Evolutionary conservation across 2,113 vertebrate species (phyloP), one percentile per base, ranked within the genome.

Genomic region (Myocastor coypus): DNA sequence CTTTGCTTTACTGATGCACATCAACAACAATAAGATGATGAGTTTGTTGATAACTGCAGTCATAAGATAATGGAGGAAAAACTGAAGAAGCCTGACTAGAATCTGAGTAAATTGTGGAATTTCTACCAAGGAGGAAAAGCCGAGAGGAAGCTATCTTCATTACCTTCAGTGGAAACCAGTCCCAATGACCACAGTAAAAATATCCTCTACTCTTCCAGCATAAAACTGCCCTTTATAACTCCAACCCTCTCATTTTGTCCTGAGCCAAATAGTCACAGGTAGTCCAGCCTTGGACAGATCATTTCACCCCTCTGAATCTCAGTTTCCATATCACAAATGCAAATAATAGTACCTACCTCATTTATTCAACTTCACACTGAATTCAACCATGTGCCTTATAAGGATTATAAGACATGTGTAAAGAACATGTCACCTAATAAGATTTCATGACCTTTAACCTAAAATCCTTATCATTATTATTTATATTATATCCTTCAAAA

Each of bases 41-140:
- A 89, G 92, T 87, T 91, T 97, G 82, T 93, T 91, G 88, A 96
- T 85, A 95, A 83, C 71, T 14, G 50, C 26, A 77, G 80, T 55
- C 66, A 24, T 81, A 80, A 92, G 89, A 71, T 34, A 77, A 95
- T 5, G 17, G 30, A 17, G 20, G 13, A 40, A 28, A 46, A 61
- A 50, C 28, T 84, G 69, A 77, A 84, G 55, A 40, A 28, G 40
- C 68, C 24, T 82, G 85, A 92, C 63, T 1, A 55, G 89, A 63
- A 89, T 83, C 92, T 80, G 83, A 96, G n/a, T 81, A 71, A 75
- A 69, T 26, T 28, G 40, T 83, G 42, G 83, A n/a, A 83, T 94
- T 89, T 94, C 83, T 63, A 86, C 37, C n/a, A 50, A 94, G 42
- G 30, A 82, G 22, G 66, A 86, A 73, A 86, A 91, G 69, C 75